Base-by-base conservation (phyloP, 2,888 invertebrate genomes). In the Clistopyga incitator region DNA sequence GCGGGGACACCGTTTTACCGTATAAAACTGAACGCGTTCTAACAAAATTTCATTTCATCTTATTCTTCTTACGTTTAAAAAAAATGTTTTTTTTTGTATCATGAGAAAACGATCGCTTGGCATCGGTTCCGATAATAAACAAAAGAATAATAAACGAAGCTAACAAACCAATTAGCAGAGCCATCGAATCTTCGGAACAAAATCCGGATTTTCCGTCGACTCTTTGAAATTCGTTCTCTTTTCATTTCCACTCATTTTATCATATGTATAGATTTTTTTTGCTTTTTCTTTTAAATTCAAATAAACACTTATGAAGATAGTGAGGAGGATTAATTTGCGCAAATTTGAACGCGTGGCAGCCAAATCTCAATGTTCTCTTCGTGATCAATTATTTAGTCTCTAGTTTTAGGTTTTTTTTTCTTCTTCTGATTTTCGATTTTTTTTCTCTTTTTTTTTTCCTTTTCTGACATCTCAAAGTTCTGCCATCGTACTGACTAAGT, bases 31-130 rank as follows among this genome's bases (percentile, higher is more conserved):
- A 70, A 79, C 82, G 82, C 67, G 59, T 72, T 75, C 71, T 68
- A 71, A 78, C 64, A 68, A 70, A 84, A 82, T 45, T 38, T 67
- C 52, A 72, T 75, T 56, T 64, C 52, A 59, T n/a, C n/a, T 70
- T 80, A 38, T 82, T 76, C 52, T 65, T 56, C n/a, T 59, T 29
- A n/a, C 47, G 34, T 38, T 23, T 59, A n/a, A n/a, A n/a, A n/a
- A n/a, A n/a, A n/a, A n/a, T n/a, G n/a, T 54, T 75, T 61, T 50
- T 78, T 79, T 59, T 75, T 70, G 81, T 76, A 72, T 65, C 78
- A 86, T 86, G 90, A 86, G 85, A 89, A 86, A 88, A 89, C 88
- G 89, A 89, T 90, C 90, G 89, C 89, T 90, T 88, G 89, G 88
- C 89, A 89, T 89, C 88, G 87, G 88, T 90, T 87, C 84, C 86